A percentile compares a stretch with the other conserved stretches of the same genome.
phyloP scores from a whole-genome alignment of 2,113 vertebrate species.

The Cyanoderma ruficeps region DNA sequence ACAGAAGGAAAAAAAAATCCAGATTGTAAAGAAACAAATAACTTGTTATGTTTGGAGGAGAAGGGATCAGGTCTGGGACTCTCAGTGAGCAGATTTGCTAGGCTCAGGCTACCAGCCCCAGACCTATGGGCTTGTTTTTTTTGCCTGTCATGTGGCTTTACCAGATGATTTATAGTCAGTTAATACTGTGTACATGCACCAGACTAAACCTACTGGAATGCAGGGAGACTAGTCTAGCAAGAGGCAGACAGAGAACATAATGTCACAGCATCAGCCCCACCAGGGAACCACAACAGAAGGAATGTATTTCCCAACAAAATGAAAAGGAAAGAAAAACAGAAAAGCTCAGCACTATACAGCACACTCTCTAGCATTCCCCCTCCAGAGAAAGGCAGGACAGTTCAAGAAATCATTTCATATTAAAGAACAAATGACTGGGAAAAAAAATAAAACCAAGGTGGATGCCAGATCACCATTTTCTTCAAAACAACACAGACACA shows the following conservation, averaged over 20 bases:
- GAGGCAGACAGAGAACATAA: constrained; percentile 33
- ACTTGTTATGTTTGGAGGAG: neutral
- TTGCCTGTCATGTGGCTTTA: constrained; percentile 2
- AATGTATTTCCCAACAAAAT: constrained; percentile 23
- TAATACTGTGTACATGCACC: constrained; percentile 12
- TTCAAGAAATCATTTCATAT: neutral
- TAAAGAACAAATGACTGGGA: neutral
- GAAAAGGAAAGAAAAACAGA: constrained; percentile 32
- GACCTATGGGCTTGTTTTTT: neutral
- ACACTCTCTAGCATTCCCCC: neutral
- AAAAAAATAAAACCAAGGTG: neutral
- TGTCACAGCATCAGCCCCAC: constrained; percentile 33
- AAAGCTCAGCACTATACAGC: neutral
- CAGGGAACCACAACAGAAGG: constrained; percentile 52
- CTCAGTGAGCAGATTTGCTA: neutral
- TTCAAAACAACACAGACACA: neutral
- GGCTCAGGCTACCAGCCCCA: neutral
- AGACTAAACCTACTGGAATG: constrained; percentile 61
- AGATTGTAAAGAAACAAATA: neutral
- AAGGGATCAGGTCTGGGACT: neutral
- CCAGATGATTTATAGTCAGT: neutral
- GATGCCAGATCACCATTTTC: neutral
- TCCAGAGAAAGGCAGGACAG: neutral
- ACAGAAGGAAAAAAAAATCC: neutral
- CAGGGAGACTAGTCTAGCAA: constrained; percentile 48